These are phyloP conservation scores for Melanostoma scalare DNA, from an alignment of 2,888 invertebrate species.

Conservation along the genomic window DNA sequence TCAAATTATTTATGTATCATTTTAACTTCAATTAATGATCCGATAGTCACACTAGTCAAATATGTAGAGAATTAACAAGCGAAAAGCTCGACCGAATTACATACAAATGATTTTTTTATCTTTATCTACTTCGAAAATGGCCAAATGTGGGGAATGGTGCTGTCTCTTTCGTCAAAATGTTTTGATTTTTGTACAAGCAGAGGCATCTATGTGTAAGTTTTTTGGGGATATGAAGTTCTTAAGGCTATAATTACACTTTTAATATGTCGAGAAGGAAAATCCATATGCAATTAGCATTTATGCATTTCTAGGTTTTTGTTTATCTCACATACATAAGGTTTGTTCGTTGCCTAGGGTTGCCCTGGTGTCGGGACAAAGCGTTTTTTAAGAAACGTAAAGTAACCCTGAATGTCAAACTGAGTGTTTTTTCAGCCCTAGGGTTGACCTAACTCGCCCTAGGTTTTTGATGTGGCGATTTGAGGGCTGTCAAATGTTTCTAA, in stretches of 20 bases:
- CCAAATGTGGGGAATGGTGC: neutral
- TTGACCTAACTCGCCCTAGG: no score
- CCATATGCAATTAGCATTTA: no score
- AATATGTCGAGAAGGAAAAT: no score
- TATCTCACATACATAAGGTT: no score
- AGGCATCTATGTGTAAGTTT: neutral
- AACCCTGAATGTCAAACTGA: no score
- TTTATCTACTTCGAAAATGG: constrained; percentile 59
- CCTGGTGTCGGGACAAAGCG: no score
- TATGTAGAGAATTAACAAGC: constrained; percentile 40
- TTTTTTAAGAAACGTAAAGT: no score
- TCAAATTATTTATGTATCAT: constrained; percentile 2
- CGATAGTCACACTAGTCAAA: neutral
- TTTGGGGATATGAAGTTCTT: neutral
- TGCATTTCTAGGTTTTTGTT: no score
- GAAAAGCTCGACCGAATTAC: constrained; percentile 52
- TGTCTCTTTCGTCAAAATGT: neutral
- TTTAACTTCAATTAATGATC: constrained; percentile 14
- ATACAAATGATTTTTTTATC: constrained; percentile 31
- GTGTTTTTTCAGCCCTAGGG: no score
- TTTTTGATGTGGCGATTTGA: no score
- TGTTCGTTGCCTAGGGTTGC: no score
- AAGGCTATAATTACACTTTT: neutral
- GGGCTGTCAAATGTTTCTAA: no score
- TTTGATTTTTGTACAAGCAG: constrained; percentile 17